Percentiles rank a stretch among this genome's conserved stretches.
phyloP scores from a whole-genome alignment of 2,888 invertebrate genomes.

The Patella pellucida region DNA sequence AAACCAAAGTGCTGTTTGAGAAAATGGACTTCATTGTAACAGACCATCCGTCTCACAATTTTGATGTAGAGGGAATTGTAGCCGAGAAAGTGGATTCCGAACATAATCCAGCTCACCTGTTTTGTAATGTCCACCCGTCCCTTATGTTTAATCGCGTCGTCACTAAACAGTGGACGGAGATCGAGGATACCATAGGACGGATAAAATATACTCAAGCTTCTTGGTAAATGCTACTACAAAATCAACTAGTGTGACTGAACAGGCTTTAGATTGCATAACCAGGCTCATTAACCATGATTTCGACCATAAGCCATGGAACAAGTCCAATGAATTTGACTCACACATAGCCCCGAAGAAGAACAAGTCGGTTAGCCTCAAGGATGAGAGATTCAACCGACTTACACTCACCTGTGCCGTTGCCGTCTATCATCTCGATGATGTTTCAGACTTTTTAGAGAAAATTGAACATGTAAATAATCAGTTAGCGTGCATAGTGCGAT shows the following conservation, averaged over 20 bases:
- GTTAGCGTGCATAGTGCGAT: slow-evolving; percentile 22
- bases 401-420: slow-evolving; percentile 19
- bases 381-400: slow-evolving; percentile 22
- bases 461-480: slow-evolving; percentile 26
- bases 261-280: neutral
- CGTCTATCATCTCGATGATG: slow-evolving; percentile 18
- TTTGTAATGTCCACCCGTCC: neutral
- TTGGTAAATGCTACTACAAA: neutral
- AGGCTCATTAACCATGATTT: neutral
- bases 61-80: neutral
- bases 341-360: slow-evolving; percentile 16
- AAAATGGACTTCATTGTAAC: neutral
- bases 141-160: neutral
- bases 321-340: neutral
- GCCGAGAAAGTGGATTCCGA: neutral
- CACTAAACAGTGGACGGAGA: neutral
- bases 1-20: neutral
- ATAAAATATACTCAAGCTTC: neutral
- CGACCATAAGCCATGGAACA: slow-evolving; percentile 1
- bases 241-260: neutral
- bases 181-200: neutral
- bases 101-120: neutral
- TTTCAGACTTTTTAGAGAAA: slow-evolving; percentile 14
- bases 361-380: slow-evolving; percentile 22
- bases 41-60: neutral